A percentile compares a stretch with the other conserved stretches of the same genome.
These are phyloP conservation scores for Hydriomena furcata DNA, from an alignment of 2,888 invertebrate species.

Conservation along the genomic window DNA sequence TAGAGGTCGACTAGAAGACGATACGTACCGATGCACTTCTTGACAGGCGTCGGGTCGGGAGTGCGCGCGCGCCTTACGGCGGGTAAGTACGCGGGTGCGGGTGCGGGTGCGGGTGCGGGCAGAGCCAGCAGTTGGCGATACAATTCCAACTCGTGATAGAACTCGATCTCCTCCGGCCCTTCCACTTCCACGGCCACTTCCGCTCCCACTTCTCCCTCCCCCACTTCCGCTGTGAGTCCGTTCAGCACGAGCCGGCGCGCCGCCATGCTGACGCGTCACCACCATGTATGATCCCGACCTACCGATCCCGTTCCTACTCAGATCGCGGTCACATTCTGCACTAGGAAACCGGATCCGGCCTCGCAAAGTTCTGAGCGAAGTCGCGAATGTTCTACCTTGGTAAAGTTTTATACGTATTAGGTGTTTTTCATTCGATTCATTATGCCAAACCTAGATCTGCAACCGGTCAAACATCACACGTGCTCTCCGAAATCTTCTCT, in stretches of 20 bases:
- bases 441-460: too few species aligned
- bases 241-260: conserved; percentile 72
- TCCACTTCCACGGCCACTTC: conserved; percentile 30
- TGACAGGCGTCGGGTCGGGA: conserved; percentile 38
- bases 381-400: too few species aligned
- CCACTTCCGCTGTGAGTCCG: conserved; percentile 73
- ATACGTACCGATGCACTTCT: conserved; percentile 16
- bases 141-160: conserved; percentile 71
- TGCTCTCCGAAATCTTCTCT: too few species aligned
- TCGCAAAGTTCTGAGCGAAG: too few species aligned
- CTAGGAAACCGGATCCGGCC: too few species aligned
- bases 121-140: conserved; percentile 68
- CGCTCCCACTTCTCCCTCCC: conserved; percentile 42
- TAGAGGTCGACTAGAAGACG: not conserved
- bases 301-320: too few species aligned
- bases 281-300: not conserved
- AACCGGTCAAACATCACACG: too few species aligned
- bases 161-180: conserved; percentile 46
- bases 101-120: conserved; percentile 25
- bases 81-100: conserved; percentile 13
- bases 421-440: too few species aligned
- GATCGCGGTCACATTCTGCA: too few species aligned
- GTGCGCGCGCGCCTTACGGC: conserved; percentile 41
- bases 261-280: conserved; percentile 33
- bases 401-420: too few species aligned